Conservation (phyloP, 2,888 invertebrate species). For the Diaprepes abbreviatus region DNA sequence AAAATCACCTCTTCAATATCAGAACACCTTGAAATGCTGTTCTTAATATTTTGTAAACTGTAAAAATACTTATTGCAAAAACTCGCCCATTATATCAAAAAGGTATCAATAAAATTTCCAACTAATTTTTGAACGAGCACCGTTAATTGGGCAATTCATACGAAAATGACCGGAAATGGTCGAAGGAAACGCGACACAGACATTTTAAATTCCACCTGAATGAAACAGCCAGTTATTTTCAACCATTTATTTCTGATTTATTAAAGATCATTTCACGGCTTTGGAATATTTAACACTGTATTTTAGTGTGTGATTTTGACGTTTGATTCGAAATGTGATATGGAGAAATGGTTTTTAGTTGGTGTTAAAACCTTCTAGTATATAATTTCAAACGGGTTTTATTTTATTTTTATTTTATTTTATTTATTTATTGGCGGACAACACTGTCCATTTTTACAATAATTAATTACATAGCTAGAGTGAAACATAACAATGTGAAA, state of each 20-base stretch:
- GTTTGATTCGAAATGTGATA: neutral
- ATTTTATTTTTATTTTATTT: no score
- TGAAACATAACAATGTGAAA: no score
- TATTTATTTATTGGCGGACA: no score
- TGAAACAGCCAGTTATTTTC: slow-evolving; percentile 22
- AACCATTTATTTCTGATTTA: slow-evolving; percentile 32
- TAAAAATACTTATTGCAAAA: slow-evolving; percentile 13
- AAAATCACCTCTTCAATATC: no score
- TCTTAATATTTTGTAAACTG: no score
- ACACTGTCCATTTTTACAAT: no score
- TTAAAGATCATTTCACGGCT: slow-evolving; percentile 26
- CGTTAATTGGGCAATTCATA: slow-evolving; percentile 53
- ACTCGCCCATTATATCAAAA: slow-evolving; percentile 27
- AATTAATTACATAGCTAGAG: no score
- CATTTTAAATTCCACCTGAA: slow-evolving; percentile 51
- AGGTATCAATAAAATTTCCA: slow-evolving; percentile 38
- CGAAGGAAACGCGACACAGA: slow-evolving; percentile 50
- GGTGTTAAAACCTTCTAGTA: no score
- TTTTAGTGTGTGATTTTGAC: slow-evolving; percentile 23
- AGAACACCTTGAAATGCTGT: no score
- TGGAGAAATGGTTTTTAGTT: neutral
- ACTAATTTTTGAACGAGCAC: slow-evolving; percentile 41
- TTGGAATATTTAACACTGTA: slow-evolving; percentile 13
- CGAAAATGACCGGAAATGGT: slow-evolving; percentile 49
- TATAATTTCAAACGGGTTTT: no score